Percentiles rank a stretch among this genome's conserved stretches.
Conservation (phyloP, 1,140 invertebrate genomes). For the Neotoxoptera formosana region DNA sequence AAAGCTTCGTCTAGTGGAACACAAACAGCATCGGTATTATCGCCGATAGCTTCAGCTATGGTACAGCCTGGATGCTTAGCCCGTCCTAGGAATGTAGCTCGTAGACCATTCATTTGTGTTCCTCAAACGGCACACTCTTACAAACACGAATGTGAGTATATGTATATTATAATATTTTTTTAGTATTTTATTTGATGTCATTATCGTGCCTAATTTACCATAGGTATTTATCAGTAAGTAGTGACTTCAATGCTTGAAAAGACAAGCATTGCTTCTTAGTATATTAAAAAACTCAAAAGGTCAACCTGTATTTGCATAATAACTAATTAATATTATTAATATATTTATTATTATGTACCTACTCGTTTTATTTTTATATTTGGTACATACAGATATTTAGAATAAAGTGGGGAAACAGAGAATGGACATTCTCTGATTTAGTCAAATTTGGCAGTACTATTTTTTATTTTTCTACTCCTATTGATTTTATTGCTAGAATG, state of each 20-base stretch:
- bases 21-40: not conserved
- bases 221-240: not conserved
- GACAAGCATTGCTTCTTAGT: too few relatives aligned
- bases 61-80: conserved; percentile 81
- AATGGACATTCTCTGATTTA: too few relatives aligned
- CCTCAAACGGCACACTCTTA: conserved; percentile 83
- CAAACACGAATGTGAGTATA: conserved; percentile 81
- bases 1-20: not conserved
- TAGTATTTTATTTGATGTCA: not conserved
- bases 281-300: too few relatives aligned
- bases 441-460: not conserved
- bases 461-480: not conserved
- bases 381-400: too few relatives aligned
- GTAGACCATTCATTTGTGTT: conserved; percentile 79
- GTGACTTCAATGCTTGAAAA: not conserved
- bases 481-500: not conserved
- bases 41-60: not conserved
- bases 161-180: not conserved
- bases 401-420: too few relatives aligned
- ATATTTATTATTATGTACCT: too few relatives aligned
- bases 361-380: too few relatives aligned
- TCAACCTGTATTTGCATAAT: not conserved
- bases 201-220: not conserved
- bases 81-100: conserved; percentile 82
- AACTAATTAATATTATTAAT: not conserved